Percentiles rank a stretch among this genome's conserved stretches.
Evolutionary conservation across 2,888 invertebrate species (phyloP).

Genomic region (Mamestra brassicae): DNA sequence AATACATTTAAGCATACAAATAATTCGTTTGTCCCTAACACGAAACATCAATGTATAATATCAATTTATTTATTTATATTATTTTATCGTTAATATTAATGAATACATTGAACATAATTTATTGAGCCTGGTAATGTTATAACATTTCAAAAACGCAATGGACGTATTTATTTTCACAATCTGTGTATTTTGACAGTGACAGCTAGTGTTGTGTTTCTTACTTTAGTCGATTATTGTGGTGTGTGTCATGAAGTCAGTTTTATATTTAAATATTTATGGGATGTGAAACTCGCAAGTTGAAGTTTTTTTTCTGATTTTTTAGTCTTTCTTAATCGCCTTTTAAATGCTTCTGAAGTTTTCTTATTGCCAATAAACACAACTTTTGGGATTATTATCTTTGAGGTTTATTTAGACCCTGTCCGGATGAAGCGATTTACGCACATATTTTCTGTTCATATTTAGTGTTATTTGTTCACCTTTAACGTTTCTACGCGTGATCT

Average conservation of each 20-base stretch:
- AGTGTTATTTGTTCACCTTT: too few relatives aligned
- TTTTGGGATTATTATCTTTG: not conserved
- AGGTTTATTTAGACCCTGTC: not conserved
- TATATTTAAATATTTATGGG: slow-evolving; percentile 16
- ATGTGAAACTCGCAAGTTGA: slow-evolving; percentile 30
- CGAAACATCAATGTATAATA: slow-evolving; percentile 58
- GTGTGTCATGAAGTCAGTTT: slow-evolving; percentile 51
- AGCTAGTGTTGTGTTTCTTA: slow-evolving; percentile 40
- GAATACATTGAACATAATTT: slow-evolving; percentile 56
- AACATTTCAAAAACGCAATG: slow-evolving; percentile 62
- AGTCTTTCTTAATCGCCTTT: not conserved
- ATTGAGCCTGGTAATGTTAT: slow-evolving; percentile 62
- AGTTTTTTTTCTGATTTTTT: not conserved
- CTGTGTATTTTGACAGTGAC: slow-evolving; percentile 55
- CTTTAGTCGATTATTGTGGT: slow-evolving; percentile 53
- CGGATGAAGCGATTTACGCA: not conserved
- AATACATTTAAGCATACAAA: slow-evolving; percentile 59
- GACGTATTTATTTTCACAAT: slow-evolving; percentile 70
- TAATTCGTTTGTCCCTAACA: slow-evolving; percentile 61
- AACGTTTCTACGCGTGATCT: not conserved
- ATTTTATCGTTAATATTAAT: slow-evolving; percentile 47
- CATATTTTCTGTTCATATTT: too few relatives aligned
- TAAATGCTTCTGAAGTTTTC: not conserved
- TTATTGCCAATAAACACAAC: not conserved
- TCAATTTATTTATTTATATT: slow-evolving; percentile 48